Evolutionary conservation across 23 tunicate species (phyloP).

Genomic region (Trididemnum nubilum): DNA sequence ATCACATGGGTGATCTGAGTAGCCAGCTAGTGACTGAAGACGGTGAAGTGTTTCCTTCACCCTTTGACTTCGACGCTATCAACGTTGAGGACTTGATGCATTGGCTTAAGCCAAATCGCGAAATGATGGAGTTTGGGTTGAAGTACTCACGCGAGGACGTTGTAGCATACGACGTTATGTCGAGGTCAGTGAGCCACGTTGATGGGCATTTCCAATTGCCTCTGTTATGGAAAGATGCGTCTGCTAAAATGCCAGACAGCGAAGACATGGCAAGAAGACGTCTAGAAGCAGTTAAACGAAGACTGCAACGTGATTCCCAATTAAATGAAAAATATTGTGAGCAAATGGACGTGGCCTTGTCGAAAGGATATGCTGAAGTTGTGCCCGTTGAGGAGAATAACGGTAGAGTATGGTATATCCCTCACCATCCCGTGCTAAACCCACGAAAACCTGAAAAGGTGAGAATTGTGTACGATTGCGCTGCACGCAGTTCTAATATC

Average conservation of each 20-base stretch:
- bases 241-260: conserved; percentile 8
- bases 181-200: background rate
- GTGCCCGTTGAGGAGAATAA: background rate
- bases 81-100: conserved; percentile 1
- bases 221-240: conserved; percentile 16
- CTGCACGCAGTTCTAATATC: background rate
- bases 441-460: conserved; percentile 29
- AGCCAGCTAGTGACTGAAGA: background rate
- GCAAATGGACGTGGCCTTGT: background rate
- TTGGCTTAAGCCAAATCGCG: background rate
- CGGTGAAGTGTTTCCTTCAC: conserved; percentile 12
- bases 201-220: conserved; percentile 19
- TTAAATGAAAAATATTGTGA: background rate
- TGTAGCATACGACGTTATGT: conserved; percentile 15
- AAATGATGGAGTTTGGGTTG: conserved; percentile 2
- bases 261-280: conserved; percentile 9
- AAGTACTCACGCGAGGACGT: conserved; percentile 14
- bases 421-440: conserved; percentile 27
- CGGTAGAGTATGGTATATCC: conserved; percentile 3
- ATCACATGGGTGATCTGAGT: background rate
- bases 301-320: background rate
- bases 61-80: background rate
- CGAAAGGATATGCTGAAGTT: conserved; percentile 6
- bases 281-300: background rate
- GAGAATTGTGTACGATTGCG: conserved; percentile 26